Evolutionary conservation across 1,140 invertebrate genomes (phyloP).

Genomic region (Hyles vespertilio): DNA sequence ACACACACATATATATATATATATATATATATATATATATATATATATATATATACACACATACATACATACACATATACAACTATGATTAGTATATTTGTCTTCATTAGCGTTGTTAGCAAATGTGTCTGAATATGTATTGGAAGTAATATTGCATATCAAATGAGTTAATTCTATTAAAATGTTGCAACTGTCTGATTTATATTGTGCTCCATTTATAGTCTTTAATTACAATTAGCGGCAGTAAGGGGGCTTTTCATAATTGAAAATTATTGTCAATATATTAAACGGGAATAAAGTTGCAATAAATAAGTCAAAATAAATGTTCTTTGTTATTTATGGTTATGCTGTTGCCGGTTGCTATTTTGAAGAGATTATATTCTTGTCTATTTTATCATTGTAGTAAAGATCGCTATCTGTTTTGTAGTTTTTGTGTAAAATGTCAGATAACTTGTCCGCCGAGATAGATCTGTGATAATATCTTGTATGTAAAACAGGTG

Average conservation of each 20-base stretch:
- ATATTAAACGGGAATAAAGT: slow-evolving; percentile 7
- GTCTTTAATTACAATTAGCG: slow-evolving; percentile 20
- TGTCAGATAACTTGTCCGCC: no score
- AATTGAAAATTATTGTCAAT: slow-evolving; percentile 19
- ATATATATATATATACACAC: no score
- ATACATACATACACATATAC: no score
- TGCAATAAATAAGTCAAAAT: slow-evolving; percentile 5
- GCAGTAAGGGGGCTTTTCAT: slow-evolving; percentile 15
- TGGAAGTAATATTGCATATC: background rate
- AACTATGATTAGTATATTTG: no score
- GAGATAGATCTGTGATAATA: no score
- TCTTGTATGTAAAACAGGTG: no score
- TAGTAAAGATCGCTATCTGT: no score
- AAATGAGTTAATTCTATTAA: slow-evolving; percentile 28
- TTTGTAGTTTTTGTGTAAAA: no score
- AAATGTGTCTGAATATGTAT: background rate
- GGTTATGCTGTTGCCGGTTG: background rate
- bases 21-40: no score
- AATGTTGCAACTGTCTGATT: slow-evolving; percentile 40
- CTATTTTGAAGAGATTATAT: background rate
- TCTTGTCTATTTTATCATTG: no score
- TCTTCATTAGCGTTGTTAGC: no score
- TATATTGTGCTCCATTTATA: slow-evolving; percentile 29
- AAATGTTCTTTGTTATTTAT: slow-evolving; percentile 1
- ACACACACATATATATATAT: no score